Conservation (phyloP, 2,113 vertebrate genomes). For the Apteryx owenii region DNA sequence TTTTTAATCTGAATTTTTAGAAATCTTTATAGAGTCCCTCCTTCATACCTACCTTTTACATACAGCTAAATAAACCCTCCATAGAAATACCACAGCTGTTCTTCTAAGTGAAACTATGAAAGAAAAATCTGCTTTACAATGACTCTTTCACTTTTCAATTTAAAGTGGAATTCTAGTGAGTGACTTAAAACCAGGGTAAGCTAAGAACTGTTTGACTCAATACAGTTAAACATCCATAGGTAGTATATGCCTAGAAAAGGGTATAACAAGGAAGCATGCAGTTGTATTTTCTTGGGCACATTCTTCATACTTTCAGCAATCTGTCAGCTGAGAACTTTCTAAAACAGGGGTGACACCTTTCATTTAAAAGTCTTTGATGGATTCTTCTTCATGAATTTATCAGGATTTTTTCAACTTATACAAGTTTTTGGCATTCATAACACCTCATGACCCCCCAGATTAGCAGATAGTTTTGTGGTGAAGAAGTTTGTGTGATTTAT, state of each 20-base stretch:
- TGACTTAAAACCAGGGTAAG: not conserved
- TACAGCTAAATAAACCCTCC: not conserved
- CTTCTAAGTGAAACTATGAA: not conserved
- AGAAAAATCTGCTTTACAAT: not conserved
- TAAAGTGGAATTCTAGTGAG: not conserved
- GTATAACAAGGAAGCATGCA: not conserved
- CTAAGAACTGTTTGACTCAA: not conserved
- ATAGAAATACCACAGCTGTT: not conserved
- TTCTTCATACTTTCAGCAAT: not conserved
- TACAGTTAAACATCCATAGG: not conserved
- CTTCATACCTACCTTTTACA: not conserved
- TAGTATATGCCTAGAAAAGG: not conserved
- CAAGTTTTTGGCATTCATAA: not conserved
- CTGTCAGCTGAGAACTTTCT: not conserved
- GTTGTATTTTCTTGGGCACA: not conserved
- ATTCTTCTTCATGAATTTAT: not conserved
- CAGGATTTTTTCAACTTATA: not conserved
- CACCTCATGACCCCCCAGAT: not conserved
- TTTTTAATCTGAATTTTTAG: not conserved
- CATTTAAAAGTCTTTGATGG: not conserved
- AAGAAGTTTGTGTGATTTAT: not conserved
- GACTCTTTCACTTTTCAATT: not conserved
- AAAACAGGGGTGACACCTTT: not conserved
- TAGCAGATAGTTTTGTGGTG: not conserved
- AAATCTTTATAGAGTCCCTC: not conserved